Base-by-base conservation (phyloP, 2,113 vertebrate species). In the Melanerpes aurifrons region DNA sequence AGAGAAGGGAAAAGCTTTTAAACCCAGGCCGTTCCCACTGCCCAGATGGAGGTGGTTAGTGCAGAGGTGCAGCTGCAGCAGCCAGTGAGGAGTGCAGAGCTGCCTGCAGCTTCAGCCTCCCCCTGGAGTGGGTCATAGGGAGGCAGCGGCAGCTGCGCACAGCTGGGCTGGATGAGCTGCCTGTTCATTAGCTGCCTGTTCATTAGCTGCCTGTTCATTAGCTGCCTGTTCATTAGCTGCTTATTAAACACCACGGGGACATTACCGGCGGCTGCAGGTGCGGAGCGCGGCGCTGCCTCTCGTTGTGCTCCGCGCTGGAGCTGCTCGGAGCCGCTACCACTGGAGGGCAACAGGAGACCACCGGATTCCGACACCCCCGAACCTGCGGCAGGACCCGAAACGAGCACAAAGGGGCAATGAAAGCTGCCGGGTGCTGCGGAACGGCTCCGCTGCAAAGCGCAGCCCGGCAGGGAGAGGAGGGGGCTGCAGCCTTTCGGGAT, bases 291-390 rank as follows among this genome's bases (percentile, higher is more conserved):
- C 22, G 47, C 47, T 48, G 43, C 43, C 43, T 45, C 43, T 45
- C 50, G 62, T 35, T 7, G 12, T 15, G 48, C 67, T 26, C 17
- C 2, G 15, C 6, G 12, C 50, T 20, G 69, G 28, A 19, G 7
- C 68, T 47, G n/a, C 59, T 22, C 3, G 3, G 24, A 79, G 62
- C 59, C 9, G 35, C 75, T 47, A 10, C 93, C 93, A 2, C 89
- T 86, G 77, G 93, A 53, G 93, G 89, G 93, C 89, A 91, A 70
- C 70, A 50, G 66, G 66, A 76, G 74, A 75, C 74, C 79, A n/a
- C 28, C 13, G 29, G 3, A 50, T 45, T 16, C 31, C 14, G 11
- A 1, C 57, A 24, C 7, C 75, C 53, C 57, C 1, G 40, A 3
- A 5, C 58, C 58, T 8, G 24, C 3, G 6, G 29, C 2, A 24